phyloP scores from a whole-genome alignment of 2,888 invertebrate genomes.

The Unio delphinus region DNA sequence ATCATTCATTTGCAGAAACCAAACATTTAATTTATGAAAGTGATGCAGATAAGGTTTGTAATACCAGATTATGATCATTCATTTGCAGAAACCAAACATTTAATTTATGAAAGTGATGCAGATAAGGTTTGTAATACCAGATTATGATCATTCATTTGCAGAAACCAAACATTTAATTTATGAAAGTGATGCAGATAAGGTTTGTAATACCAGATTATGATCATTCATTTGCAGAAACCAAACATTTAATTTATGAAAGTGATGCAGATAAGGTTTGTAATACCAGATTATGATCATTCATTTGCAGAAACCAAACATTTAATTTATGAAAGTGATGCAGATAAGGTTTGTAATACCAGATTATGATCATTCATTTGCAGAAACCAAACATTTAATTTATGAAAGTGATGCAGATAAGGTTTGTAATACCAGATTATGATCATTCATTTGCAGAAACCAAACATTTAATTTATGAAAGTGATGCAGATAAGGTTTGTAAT shows the following conservation, averaged over 20 bases:
- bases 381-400: slow-evolving; percentile 93
- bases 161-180: slow-evolving; percentile 96
- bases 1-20: slow-evolving; percentile 97
- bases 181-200: slow-evolving; percentile 91
- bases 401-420: slow-evolving; percentile 92
- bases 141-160: slow-evolving; percentile 97
- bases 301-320: slow-evolving; percentile 96
- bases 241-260: slow-evolving; percentile 94
- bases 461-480: slow-evolving; percentile 95
- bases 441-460: slow-evolving; percentile 96
- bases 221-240: slow-evolving; percentile 95
- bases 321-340: slow-evolving; percentile 92
- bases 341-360: slow-evolving; percentile 89
- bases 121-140: slow-evolving; percentile 88
- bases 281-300: slow-evolving; percentile 95
- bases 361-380: slow-evolving; percentile 97
- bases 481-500: slow-evolving; percentile 87
- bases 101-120: slow-evolving; percentile 93
- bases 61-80: slow-evolving; percentile 96
- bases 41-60: slow-evolving; percentile 88
- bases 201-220: slow-evolving; percentile 95
- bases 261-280: slow-evolving; percentile 90
- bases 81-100: slow-evolving; percentile 94
- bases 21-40: slow-evolving; percentile 95
- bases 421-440: slow-evolving; percentile 94